Evolutionary conservation across 2,797 vertebrate genomes (phyloP), one percentile per base, ranked within the genome.

Genomic region (Sebastes itinus): DNA sequence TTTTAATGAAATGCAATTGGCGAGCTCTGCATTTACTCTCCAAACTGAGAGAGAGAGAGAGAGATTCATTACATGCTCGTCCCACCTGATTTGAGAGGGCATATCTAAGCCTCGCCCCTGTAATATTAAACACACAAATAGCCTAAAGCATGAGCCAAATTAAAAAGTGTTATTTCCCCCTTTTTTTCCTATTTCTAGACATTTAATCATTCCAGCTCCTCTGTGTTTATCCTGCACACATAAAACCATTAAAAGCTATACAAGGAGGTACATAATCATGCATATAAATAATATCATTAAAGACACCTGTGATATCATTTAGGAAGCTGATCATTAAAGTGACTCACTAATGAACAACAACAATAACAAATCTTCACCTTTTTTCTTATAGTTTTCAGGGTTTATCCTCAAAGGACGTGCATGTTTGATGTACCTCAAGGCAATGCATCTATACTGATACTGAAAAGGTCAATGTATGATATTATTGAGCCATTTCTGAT

Each of bases 121-220:
- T 88, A 91, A 93, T 94, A 94, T 94, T 93, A 92, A 92, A 87
- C 81, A 88, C 81, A 91, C 84, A 94, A 93, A 95, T 92, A 93
- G 94, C 94, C 93, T 91, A 82, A 93, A 94, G 92, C 93, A 72
- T 82, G 69, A 90, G 90, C 79, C 91, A 92, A 93, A 95, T 94
- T 91, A 93, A 91, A 92, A 89, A 89, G 72, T 82, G 84, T 90
- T 92, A 92, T 94, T 93, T 93, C 88, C 89, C 79, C 30, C 22
- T 35, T 84, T 89, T 80, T 92, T 93, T 77, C 82, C 81, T 85
- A 56, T 83, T 88, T 86, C 62, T 87, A 87, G 88, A 93, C 88
- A 91, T 92, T 90, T 91, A 92, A 91, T 94, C 83, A 88, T 90
- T 94, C 65, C 56, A 62, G 76, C 25, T 90, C 56, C 42, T 80